These are phyloP conservation scores for Charanyca ferruginea DNA, from an alignment of 2,888 invertebrate genomes.

Conservation along the genomic window DNA sequence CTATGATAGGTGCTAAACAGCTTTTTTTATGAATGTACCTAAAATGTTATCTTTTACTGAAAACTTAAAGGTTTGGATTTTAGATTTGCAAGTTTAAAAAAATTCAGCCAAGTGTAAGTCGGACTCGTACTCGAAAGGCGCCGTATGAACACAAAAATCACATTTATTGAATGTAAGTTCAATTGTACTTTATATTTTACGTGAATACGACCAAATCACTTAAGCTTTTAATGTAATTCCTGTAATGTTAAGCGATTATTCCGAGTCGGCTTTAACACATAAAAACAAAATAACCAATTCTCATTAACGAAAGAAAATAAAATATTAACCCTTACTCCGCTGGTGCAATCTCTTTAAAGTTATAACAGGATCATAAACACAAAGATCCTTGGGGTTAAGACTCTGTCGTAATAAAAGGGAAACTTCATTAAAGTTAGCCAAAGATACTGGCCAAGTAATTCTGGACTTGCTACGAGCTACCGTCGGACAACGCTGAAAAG, in stretches of 20 bases:
- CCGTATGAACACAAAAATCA: no score
- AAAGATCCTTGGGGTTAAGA: conserved; percentile 83
- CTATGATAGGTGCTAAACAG: conserved; percentile 52
- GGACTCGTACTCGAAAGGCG: no score
- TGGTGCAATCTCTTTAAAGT: conserved; percentile 83
- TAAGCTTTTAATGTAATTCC: conserved; percentile 12
- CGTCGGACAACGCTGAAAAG: conserved; percentile 61
- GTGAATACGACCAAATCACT: no score
- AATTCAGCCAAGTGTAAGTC: no score
- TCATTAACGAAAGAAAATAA: conserved; percentile 69
- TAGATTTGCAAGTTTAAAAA: background rate
- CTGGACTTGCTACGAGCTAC: conserved; percentile 70
- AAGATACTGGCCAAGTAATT: conserved; percentile 82
- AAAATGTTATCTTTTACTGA: background rate
- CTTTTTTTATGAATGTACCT: conserved; percentile 28
- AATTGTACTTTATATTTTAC: no score
- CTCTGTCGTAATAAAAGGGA: conserved; percentile 84
- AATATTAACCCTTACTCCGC: conserved; percentile 69
- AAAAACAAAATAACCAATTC: conserved; percentile 63
- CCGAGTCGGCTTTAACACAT: conserved; percentile 21
- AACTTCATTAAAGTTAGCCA: conserved; percentile 87
- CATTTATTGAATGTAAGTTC: no score
- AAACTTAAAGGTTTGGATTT: no score
- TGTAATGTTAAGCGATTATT: conserved; percentile 26
- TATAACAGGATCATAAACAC: conserved; percentile 87